A percentile compares a stretch with the other conserved stretches of the same genome.
These are phyloP conservation scores for Caprella mutica DNA, from an alignment of 2,888 invertebrate species.

Conservation along the genomic window DNA sequence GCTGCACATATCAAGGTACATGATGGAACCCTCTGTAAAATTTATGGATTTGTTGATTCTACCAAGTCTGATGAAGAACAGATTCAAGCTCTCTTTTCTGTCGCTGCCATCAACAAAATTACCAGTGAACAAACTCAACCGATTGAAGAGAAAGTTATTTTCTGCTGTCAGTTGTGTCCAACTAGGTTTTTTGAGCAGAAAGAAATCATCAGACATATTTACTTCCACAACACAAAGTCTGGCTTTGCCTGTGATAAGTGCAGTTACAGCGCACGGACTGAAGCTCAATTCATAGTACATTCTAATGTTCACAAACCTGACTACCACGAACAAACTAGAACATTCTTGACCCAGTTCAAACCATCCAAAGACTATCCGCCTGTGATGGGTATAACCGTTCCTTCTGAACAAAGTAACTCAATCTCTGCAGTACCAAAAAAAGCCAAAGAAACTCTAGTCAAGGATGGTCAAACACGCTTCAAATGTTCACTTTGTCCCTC, in stretches of 20 bases:
- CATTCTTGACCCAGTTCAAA: constrained; percentile 49
- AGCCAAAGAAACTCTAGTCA: not conserved
- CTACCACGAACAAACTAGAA: constrained; percentile 48
- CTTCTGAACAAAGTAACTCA: constrained; percentile 7
- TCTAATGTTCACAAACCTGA: constrained; percentile 61
- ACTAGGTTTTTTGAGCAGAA: constrained; percentile 65
- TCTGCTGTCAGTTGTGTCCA: constrained; percentile 70
- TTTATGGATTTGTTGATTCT: constrained; percentile 57
- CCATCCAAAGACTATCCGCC: constrained; percentile 53
- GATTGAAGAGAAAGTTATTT: constrained; percentile 39
- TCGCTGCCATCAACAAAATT: not conserved
- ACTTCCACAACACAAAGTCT: constrained; percentile 51
- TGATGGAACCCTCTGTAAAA: constrained; percentile 56
- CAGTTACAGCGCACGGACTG: constrained; percentile 61
- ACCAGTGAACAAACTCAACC: not conserved
- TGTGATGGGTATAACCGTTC: constrained; percentile 46
- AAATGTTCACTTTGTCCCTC: constrained; percentile 57
- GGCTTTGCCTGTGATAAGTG: constrained; percentile 62
- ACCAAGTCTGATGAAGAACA: constrained; percentile 57
- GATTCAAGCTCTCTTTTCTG: constrained; percentile 42
- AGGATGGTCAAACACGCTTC: constrained; percentile 37
- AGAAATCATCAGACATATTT: constrained; percentile 60
- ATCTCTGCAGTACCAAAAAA: not conserved
- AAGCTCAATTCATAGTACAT: constrained; percentile 57
- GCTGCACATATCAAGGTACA: constrained; percentile 56